A percentile compares a stretch with the other conserved stretches of the same genome.
Evolutionary conservation across 2,113 vertebrate genomes (phyloP).

Genomic region (Phylloscopus trochilus): DNA sequence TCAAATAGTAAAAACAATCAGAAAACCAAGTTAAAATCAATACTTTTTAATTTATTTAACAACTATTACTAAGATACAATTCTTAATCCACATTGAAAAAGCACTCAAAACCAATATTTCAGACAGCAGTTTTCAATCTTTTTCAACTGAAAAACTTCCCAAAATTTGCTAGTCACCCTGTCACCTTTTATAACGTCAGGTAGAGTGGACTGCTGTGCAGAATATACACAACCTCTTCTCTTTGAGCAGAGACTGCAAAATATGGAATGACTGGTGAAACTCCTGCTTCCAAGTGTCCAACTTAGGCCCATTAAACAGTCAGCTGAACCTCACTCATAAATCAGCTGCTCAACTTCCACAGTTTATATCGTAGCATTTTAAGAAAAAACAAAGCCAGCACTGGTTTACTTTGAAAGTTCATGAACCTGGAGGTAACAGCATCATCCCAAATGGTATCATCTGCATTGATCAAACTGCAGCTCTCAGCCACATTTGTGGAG

Average conservation of each 20-base stretch:
- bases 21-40: background rate
- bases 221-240: background rate
- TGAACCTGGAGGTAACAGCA: background rate
- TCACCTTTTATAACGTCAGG: accelerated
- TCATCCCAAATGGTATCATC: background rate
- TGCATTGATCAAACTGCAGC: background rate
- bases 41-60: background rate
- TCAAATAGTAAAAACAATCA: background rate
- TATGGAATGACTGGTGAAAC: background rate
- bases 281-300: background rate
- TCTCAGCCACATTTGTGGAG: background rate
- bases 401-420: constrained; percentile 46
- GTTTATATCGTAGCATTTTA: constrained; percentile 7
- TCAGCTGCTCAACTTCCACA: background rate
- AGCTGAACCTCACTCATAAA: background rate
- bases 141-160: background rate
- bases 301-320: background rate
- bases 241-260: background rate
- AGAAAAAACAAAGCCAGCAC: background rate
- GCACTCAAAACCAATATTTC: background rate
- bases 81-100: background rate
- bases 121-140: background rate
- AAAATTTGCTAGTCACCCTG: background rate
- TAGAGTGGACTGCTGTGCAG: accelerated
- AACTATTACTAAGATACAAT: background rate